Base-by-base conservation (phyloP, 2,797 vertebrate species). In the Sphenopsis melanotis region DNA sequence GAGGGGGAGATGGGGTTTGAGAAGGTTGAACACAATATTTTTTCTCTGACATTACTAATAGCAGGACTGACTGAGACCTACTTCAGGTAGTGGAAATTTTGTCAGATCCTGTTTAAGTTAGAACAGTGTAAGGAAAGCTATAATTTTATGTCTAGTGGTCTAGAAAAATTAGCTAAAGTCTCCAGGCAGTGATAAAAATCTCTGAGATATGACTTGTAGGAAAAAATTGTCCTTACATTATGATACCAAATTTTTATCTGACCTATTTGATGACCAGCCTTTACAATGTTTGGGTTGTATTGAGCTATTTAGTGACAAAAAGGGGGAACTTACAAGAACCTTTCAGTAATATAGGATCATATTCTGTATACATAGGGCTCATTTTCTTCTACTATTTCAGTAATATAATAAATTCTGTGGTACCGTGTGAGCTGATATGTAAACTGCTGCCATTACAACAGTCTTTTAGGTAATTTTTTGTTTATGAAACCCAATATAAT, bases 1-100 rank as follows among this genome's bases (percentile, higher is more conserved):
- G 3, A 15, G 10, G 2, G 18, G 18, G 6, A 57, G 7, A 52
- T 22, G 2, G 9, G 8, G 6, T 1, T 27, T 57, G 34, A 78
- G 57, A 66, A 77, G 13, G 11, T 34, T 26, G 50, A 72, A 15
- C 20, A 52, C 7, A 41, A 2, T 15, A 14, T 46, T 34, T 55
- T 50, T 74, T 70, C 15, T 74, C 8, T 91, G 77, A 49, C 7
- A 15, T 19, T 53, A 32, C 42, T 94, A 96, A 90, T 71, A 86
- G 52, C 42, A 64, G 41, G 17, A 52, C 24, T 66, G 27, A 44
- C 11, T 88, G 56, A 74, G 39, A 79, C 9, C 12, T 56, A 56
- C 36, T 44, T 63, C 21, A 80, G 63, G 57, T 50, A 89, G 21
- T 41, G 27, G 23, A 72, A 90, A 83, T 49, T 20, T 56, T 65